Conservation (phyloP, 2,888 invertebrate species). For the Agonopterix heracliana region DNA sequence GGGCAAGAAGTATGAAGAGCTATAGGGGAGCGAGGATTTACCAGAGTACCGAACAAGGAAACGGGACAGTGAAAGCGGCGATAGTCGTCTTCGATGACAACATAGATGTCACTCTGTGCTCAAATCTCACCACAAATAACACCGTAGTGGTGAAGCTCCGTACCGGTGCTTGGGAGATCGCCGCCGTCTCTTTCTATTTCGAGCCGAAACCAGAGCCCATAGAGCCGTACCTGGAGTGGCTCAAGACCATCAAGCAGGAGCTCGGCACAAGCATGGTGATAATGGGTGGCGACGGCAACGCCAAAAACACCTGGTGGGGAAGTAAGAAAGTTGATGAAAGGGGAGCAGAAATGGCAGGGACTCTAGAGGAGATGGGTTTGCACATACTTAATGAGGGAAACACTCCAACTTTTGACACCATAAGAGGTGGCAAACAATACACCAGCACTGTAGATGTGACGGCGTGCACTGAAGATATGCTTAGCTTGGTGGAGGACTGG, state of each 20-base stretch:
- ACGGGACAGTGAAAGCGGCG: too few relatives aligned
- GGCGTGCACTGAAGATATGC: too few relatives aligned
- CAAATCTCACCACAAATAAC: neutral
- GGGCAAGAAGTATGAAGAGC: too few relatives aligned
- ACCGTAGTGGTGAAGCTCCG: neutral
- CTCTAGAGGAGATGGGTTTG: neutral
- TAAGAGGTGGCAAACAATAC: too few relatives aligned
- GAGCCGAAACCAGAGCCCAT: neutral
- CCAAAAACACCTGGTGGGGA: constrained; percentile 13
- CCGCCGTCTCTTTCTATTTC: constrained; percentile 1
- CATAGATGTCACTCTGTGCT: neutral
- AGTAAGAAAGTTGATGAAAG: neutral
- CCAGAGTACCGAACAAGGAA: too few relatives aligned
- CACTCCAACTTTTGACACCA: too few relatives aligned
- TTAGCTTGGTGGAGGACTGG: too few relatives aligned
- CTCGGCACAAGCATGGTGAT: constrained; percentile 3
- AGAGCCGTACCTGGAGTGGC: too few relatives aligned
- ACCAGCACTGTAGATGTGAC: too few relatives aligned
- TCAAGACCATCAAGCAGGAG: neutral
- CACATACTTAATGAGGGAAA: neutral
- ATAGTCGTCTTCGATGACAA: too few relatives aligned
- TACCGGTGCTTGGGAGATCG: neutral
- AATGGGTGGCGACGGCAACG: constrained; percentile 10
- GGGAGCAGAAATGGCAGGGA: neutral
- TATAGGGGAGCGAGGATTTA: too few relatives aligned